Evolutionary conservation across 2,113 vertebrate species (phyloP).

Genomic region (Aptenodytes forsteri): DNA sequence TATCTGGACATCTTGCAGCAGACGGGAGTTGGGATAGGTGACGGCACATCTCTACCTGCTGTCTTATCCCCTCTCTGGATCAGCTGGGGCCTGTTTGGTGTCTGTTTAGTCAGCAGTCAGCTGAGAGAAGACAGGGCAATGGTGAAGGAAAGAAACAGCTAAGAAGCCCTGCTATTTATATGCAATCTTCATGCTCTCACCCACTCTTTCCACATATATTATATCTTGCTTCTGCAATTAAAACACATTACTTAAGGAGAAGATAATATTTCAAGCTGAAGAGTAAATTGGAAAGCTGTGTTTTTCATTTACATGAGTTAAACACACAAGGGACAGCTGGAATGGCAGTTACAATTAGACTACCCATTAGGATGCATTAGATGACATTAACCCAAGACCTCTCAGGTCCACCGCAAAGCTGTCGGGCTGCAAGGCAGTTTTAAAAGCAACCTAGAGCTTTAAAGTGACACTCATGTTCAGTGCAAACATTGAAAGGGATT

Average conservation of each 20-base stretch:
- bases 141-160: not conserved
- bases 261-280: conserved; percentile 49
- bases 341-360: conserved; percentile 66
- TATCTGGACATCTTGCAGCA: not conserved
- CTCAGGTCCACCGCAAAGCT: conserved; percentile 52
- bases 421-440: conserved; percentile 7
- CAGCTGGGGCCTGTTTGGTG: not conserved
- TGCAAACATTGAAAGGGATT: not conserved
- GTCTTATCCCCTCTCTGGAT: not conserved
- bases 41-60: not conserved
- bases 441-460: conserved; percentile 32
- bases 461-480: conserved; percentile 25
- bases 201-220: not conserved
- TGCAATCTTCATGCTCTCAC: not conserved
- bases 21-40: not conserved
- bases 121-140: not conserved
- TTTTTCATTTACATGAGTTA: conserved; percentile 64
- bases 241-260: conserved; percentile 32
- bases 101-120: not conserved
- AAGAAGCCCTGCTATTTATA: not conserved
- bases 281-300: conserved; percentile 52
- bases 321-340: conserved; percentile 58
- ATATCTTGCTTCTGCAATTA: conserved; percentile 55
- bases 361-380: conserved; percentile 67
- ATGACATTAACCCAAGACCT: conserved; percentile 70